These are phyloP conservation scores for Tetramorium simillimum DNA, from an alignment of 1,140 invertebrate genomes.

Conservation along the genomic window DNA sequence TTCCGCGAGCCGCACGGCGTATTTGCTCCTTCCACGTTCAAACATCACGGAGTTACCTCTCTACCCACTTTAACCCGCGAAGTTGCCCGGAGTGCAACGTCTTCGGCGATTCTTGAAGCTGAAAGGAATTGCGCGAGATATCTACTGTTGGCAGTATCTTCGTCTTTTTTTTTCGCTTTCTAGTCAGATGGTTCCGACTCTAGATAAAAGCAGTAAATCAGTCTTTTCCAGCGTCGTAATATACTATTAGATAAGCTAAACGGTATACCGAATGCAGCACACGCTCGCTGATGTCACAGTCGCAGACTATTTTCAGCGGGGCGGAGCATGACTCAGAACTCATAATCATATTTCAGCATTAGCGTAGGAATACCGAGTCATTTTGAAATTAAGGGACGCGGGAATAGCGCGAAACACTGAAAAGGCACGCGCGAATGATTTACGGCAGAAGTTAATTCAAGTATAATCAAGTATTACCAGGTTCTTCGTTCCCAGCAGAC, in stretches of 20 bases:
- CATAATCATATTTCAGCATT: constrained; percentile 19
- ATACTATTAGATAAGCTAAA: background rate
- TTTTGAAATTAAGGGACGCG: background rate
- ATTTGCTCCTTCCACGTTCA: constrained; percentile 53
- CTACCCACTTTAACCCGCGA: constrained; percentile 37
- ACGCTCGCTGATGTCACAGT: background rate
- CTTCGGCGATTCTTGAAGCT: constrained; percentile 32
- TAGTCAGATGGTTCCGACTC: background rate
- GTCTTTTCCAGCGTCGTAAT: background rate
- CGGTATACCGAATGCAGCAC: background rate
- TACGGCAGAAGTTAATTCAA: background rate
- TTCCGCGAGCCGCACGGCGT: background rate
- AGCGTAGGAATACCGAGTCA: background rate
- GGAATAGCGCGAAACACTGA: background rate
- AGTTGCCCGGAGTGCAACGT: constrained; percentile 37
- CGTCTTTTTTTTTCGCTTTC: constrained; percentile 1
- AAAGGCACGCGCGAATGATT: background rate
- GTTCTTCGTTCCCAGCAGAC: background rate
- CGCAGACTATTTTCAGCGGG: background rate
- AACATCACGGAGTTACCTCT: constrained; percentile 49
- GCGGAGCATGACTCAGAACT: background rate
- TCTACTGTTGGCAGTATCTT: constrained; percentile 2
- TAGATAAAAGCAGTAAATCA: constrained; percentile 6
- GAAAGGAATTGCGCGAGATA: constrained; percentile 7
- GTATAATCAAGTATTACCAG: background rate